Percentiles rank a stretch among this genome's conserved stretches.
Conservation (phyloP, 2,113 vertebrate genomes). For the Ochotona curzoniae region DNA sequence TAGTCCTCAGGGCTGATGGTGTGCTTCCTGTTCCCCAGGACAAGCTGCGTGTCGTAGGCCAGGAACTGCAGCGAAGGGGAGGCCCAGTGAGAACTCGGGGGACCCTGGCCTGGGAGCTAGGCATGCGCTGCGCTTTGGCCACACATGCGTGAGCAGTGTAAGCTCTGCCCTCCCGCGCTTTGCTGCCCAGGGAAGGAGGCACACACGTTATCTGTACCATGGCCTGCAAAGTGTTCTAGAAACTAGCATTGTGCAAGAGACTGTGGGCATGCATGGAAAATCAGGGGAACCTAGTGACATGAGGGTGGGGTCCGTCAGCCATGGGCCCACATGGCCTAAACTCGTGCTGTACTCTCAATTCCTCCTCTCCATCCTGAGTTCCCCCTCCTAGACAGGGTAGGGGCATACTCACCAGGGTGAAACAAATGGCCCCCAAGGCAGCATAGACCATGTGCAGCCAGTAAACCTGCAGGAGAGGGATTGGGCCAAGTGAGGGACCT, state of each 20-base stretch:
- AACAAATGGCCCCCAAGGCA: slow-evolving; percentile 92
- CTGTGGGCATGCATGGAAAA: not conserved
- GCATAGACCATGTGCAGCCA: slow-evolving; percentile 98
- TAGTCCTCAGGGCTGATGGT: slow-evolving; percentile 96
- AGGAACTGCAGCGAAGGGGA: slow-evolving; percentile 89
- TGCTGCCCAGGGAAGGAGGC: not conserved
- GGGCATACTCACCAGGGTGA: slow-evolving; percentile 93
- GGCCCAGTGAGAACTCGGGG: not conserved
- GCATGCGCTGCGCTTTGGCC: not conserved
- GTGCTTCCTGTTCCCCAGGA: slow-evolving; percentile 94
- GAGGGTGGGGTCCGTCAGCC: not conserved
- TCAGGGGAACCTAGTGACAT: not conserved
- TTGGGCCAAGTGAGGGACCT: not conserved
- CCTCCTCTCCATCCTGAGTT: not conserved
- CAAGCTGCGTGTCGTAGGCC: slow-evolving; percentile 96
- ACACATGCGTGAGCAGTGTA: not conserved
- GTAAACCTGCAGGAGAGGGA: slow-evolving; percentile 85
- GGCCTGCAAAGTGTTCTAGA: not conserved
- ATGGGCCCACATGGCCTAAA: not conserved
- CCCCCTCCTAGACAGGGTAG: not conserved
- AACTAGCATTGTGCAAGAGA: not conserved
- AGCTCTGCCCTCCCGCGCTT: not conserved
- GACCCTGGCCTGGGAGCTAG: not conserved
- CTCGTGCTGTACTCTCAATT: not conserved
- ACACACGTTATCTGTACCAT: not conserved